Percentiles rank a stretch among this genome's conserved stretches.
Evolutionary conservation across 2,797 vertebrate species (phyloP).

Genomic region (Enteromius treurensis): DNA sequence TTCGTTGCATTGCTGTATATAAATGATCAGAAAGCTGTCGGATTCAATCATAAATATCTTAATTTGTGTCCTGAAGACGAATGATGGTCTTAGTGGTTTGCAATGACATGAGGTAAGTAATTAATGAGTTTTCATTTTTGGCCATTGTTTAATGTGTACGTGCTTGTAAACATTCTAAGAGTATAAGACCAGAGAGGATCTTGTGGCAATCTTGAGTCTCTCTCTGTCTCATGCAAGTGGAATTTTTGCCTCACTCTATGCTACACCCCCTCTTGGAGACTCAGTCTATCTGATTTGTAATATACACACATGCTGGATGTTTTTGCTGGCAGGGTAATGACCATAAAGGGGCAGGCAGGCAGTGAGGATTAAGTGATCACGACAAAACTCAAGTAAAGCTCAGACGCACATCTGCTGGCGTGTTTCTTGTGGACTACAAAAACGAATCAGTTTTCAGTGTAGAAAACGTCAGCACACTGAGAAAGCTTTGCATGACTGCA

Average conservation of each 20-base stretch:
- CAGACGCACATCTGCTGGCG: slow-evolving; percentile 29
- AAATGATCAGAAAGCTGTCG: no score
- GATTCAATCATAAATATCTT: no score
- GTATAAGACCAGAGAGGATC: slow-evolving; percentile 9
- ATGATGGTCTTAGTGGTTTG: no score
- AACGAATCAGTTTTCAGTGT: background rate
- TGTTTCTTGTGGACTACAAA: background rate
- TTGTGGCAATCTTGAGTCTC: background rate
- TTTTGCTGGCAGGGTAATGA: slow-evolving; percentile 57
- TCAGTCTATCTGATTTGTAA: background rate
- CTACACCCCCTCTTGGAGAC: background rate
- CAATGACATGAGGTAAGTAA: no score
- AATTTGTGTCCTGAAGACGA: no score
- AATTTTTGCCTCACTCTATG: background rate
- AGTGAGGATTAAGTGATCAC: slow-evolving; percentile 33
- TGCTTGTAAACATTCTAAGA: background rate
- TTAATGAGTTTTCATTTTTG: no score
- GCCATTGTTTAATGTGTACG: background rate
- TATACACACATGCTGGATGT: slow-evolving; percentile 47
- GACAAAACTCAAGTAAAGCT: slow-evolving; percentile 53
- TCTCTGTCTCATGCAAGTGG: slow-evolving; percentile 16
- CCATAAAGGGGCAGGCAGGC: slow-evolving; percentile 73
- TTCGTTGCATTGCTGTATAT: no score
- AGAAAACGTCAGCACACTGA: background rate
- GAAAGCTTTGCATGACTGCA: no score